These are phyloP conservation scores for Amazona vittata DNA, from an alignment of 2,113 vertebrate genomes.

Conservation along the genomic window DNA sequence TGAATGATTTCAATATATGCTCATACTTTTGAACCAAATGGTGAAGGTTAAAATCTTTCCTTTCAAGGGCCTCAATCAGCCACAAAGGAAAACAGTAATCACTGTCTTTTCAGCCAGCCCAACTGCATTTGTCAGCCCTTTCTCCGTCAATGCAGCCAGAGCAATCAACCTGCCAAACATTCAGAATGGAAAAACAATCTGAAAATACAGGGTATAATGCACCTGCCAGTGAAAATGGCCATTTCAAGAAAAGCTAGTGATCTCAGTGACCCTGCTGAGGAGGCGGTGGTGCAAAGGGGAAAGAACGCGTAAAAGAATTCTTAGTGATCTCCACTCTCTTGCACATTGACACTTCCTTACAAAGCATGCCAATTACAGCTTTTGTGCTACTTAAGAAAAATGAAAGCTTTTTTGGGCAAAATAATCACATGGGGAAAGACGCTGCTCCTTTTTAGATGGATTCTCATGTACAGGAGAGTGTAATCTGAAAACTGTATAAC, in stretches of 20 bases:
- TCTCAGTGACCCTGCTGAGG: constrained; percentile 98
- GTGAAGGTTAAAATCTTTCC: constrained; percentile 99
- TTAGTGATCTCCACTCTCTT: constrained; percentile 94
- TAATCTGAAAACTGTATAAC: constrained; percentile 83
- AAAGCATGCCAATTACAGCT: constrained; percentile 98
- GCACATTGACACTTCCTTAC: constrained; percentile 97
- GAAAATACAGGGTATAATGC: constrained; percentile 99
- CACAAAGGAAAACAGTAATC: constrained; percentile 99
- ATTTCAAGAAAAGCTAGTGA: constrained; percentile 99
- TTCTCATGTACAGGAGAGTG: constrained; percentile 73
- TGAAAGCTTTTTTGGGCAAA: constrained; percentile 90
- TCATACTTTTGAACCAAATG: constrained; percentile 96
- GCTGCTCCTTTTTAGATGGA: constrained; percentile 82
- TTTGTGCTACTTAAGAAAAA: constrained; percentile 98
- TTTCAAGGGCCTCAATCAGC: constrained; percentile 99
- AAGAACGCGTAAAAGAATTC: constrained; percentile 98
- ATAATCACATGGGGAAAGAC: constrained; percentile 86
- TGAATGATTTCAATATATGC: constrained; percentile 95
- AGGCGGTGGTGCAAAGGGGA: constrained; percentile 85
- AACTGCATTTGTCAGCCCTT: constrained; percentile 95
- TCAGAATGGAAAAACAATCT: constrained; percentile 99
- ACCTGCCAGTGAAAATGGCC: constrained; percentile 99
- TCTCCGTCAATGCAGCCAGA: constrained; percentile 96
- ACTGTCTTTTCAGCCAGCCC: constrained; percentile 99
- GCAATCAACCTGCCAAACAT: constrained; percentile 99